These are phyloP conservation scores for Miniopterus natalensis DNA, from an alignment of 2,113 vertebrate species.

Conservation along the genomic window DNA sequence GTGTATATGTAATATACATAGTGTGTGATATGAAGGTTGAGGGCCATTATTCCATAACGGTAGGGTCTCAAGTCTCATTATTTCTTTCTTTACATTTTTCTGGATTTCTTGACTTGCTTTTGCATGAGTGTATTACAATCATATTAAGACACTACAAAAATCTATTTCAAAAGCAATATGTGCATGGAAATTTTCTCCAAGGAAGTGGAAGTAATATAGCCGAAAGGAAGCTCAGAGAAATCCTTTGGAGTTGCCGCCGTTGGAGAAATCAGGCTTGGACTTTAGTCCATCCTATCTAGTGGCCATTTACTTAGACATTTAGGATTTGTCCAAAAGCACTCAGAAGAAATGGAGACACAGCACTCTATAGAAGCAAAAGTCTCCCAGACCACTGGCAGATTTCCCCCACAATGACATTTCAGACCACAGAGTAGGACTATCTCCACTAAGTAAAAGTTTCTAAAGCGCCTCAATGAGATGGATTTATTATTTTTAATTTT, in stretches of 20 bases:
- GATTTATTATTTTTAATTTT: neutral
- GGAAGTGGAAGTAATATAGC: neutral
- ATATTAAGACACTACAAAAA: neutral
- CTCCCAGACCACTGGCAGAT: neutral
- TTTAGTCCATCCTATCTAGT: neutral
- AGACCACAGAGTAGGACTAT: neutral
- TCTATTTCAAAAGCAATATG: neutral
- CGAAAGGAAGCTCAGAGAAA: neutral
- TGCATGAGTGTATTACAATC: neutral
- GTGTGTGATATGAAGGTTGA: neutral
- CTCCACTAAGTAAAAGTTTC: neutral
- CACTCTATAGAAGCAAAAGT: neutral
- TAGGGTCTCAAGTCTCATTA: neutral
- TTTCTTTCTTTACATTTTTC: neutral
- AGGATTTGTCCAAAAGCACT: neutral
- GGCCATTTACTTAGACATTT: neutral
- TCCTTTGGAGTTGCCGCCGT: neutral
- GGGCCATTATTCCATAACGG: neutral
- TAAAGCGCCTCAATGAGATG: neutral
- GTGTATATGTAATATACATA: neutral
- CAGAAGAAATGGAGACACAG: neutral
- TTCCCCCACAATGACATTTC: neutral
- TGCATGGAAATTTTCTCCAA: neutral
- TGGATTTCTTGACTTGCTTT: neutral
- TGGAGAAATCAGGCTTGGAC: neutral